A percentile compares a stretch with the other conserved stretches of the same genome.
Conservation (phyloP, 2,888 invertebrate genomes). For the Habroteleia sp. region DNA sequence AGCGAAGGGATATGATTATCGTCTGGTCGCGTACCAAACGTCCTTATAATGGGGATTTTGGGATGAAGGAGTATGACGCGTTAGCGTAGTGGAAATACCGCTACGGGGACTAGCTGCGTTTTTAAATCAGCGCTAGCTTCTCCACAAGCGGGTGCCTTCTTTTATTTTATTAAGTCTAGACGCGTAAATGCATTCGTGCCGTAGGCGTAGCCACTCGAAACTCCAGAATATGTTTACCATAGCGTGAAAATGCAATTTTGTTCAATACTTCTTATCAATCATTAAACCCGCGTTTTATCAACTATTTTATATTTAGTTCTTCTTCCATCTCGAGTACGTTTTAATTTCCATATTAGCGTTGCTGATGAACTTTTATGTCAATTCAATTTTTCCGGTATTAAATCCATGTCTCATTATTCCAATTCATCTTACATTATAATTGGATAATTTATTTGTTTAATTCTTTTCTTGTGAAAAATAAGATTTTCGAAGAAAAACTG, state of each 20-base stretch:
- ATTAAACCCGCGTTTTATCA: constrained; percentile 20
- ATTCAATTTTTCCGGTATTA: too few species aligned
- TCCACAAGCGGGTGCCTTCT: constrained; percentile 73
- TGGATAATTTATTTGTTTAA: too few species aligned
- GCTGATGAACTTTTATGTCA: not conserved
- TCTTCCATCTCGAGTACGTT: not conserved
- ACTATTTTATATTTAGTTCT: constrained; percentile 11
- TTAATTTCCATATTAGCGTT: not conserved
- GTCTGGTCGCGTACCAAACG: constrained; percentile 53
- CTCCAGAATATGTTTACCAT: constrained; percentile 54
- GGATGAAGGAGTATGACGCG: constrained; percentile 61
- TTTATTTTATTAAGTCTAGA: constrained; percentile 81
- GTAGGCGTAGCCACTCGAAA: constrained; percentile 72
- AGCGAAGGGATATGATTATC: constrained; percentile 40
- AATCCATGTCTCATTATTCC: too few species aligned
- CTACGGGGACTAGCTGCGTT: constrained; percentile 71
- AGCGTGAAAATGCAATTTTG: constrained; percentile 56
- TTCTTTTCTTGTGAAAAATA: too few species aligned
- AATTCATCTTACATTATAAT: too few species aligned
- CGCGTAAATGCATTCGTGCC: constrained; percentile 80
- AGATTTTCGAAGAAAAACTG: too few species aligned
- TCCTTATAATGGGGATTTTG: constrained; percentile 54
- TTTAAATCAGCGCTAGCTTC: constrained; percentile 70
- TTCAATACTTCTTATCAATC: constrained; percentile 51
- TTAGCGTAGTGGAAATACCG: constrained; percentile 72